A percentile compares a stretch with the other conserved stretches of the same genome.
phyloP scores from a whole-genome alignment of 2,113 vertebrate genomes.

The pig (Sus scrofa) region DNA sequence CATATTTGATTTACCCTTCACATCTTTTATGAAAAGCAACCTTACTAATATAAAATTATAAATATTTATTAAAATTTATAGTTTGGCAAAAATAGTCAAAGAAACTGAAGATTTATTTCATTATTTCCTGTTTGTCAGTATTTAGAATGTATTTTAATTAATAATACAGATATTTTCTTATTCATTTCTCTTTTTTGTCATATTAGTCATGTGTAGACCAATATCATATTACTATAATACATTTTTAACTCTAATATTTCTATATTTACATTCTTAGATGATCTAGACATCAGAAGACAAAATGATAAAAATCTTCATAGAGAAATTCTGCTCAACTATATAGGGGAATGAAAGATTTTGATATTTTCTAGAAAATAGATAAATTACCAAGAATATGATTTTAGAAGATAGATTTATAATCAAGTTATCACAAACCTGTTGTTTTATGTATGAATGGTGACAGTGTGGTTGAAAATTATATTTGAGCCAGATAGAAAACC shows the following conservation, averaged over 20 bases:
- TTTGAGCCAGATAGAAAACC: not conserved
- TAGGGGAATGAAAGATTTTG: not conserved
- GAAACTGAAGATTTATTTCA: not conserved
- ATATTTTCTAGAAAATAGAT: not conserved
- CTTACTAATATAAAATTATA: not conserved
- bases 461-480: not conserved
- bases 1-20: not conserved
- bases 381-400: not conserved
- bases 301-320: not conserved
- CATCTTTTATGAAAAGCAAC: not conserved
- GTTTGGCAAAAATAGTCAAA: not conserved
- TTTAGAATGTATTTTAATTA: not conserved
- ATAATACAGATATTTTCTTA: not conserved
- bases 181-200: not conserved
- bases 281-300: not conserved
- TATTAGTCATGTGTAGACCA: not conserved
- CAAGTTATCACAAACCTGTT: not conserved
- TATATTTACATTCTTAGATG: not conserved
- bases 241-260: not conserved
- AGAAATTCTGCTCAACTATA: not conserved
- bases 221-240: not conserved
- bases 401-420: not conserved
- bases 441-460: not conserved
- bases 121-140: not conserved
- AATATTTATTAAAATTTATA: not conserved